Percentiles rank a stretch among this genome's conserved stretches.
These are phyloP conservation scores for Spodoptera frugiperda DNA, from an alignment of 1,140 invertebrate species.

Conservation along the genomic window DNA sequence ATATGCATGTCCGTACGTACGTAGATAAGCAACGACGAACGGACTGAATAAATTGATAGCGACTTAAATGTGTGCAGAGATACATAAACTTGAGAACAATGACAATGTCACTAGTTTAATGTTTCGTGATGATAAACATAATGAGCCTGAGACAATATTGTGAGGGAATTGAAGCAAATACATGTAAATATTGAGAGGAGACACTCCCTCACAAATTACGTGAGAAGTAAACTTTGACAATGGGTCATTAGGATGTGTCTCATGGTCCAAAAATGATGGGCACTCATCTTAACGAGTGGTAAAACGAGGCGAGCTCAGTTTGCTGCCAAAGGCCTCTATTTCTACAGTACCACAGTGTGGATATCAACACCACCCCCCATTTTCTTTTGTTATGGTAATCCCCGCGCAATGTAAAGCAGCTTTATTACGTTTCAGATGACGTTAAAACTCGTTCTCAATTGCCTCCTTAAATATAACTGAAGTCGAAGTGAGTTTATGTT, in stretches of 20 bases:
- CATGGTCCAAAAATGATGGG: slow-evolving; percentile 39
- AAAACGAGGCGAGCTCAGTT: slow-evolving; percentile 14
- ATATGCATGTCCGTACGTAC: no score
- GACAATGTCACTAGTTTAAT: no score
- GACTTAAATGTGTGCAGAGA: no score
- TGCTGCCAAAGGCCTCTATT: not conserved
- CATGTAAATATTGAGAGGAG: not conserved
- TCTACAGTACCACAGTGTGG: not conserved
- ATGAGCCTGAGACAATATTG: not conserved
- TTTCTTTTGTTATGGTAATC: not conserved
- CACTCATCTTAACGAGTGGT: slow-evolving; percentile 45
- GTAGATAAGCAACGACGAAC: no score
- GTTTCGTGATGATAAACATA: not conserved
- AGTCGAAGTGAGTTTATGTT: no score
- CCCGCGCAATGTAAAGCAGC: not conserved
- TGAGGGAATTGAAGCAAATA: not conserved
- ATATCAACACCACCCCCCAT: not conserved
- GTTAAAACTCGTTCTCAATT: not conserved
- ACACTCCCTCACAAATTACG: slow-evolving; percentile 22
- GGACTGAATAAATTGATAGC: no score
- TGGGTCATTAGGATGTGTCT: slow-evolving; percentile 17
- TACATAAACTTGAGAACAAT: no score
- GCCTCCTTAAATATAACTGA: not conserved
- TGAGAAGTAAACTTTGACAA: slow-evolving; percentile 15
- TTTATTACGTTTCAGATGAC: not conserved